A percentile compares a stretch with the other conserved stretches of the same genome.
Conservation (phyloP, 1,140 invertebrate genomes). For the Bombus balteatus region DNA sequence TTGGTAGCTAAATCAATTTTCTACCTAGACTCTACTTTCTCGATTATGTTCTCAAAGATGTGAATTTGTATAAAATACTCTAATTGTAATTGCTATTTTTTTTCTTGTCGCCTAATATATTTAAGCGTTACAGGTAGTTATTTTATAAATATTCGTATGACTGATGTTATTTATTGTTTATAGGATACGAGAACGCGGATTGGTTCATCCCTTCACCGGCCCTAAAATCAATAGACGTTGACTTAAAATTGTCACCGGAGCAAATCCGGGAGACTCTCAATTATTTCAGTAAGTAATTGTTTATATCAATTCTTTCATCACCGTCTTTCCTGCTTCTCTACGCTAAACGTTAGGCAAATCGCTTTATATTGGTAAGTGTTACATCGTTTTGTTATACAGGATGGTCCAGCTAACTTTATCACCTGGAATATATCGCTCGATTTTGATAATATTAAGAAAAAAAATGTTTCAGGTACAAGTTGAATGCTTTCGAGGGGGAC, state of each 20-base stretch:
- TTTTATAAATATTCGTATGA: not conserved
- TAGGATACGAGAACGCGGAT: conserved; percentile 96
- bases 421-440: too few relatives aligned
- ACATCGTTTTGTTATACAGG: not conserved
- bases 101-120: too few relatives aligned
- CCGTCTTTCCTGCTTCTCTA: not conserved
- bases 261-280: conserved; percentile 97
- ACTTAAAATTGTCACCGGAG: conserved; percentile 94
- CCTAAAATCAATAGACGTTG: conserved; percentile 87
- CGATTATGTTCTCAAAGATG: too few relatives aligned
- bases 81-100: too few relatives aligned
- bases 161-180: conserved; percentile 33
- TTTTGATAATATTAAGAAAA: too few relatives aligned
- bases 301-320: not conserved
- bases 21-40: too few relatives aligned
- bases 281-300: conserved; percentile 95
- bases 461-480: too few relatives aligned
- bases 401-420: too few relatives aligned
- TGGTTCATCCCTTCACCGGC: conserved; percentile 96
- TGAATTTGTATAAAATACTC: too few relatives aligned
- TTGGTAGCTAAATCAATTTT: too few relatives aligned
- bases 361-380: not conserved
- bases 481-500: too few relatives aligned
- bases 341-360: not conserved
- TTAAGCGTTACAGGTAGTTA: not conserved